Evolutionary conservation across 2,113 vertebrate species (phyloP).

Genomic region (Salvelinus alpinus): DNA sequence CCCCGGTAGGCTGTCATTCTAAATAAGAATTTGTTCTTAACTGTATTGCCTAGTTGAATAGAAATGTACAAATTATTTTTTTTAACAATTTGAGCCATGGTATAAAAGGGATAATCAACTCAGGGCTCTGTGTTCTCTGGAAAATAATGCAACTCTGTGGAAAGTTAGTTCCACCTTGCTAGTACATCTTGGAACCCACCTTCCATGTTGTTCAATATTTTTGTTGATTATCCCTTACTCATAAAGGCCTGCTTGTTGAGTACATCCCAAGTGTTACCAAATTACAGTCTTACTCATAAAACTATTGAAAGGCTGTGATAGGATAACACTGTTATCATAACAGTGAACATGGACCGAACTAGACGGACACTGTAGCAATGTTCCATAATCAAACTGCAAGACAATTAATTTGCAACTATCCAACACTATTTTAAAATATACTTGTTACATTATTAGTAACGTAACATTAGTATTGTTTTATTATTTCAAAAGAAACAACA

Average conservation of each 20-base stretch:
- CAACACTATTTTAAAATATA: background rate
- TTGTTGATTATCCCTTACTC: background rate
- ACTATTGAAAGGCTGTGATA: background rate
- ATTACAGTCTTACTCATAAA: background rate
- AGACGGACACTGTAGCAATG: background rate
- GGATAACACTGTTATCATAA: too few relatives aligned
- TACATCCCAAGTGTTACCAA: background rate
- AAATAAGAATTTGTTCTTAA: too few relatives aligned
- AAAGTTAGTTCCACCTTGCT: too few relatives aligned
- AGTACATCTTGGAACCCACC: too few relatives aligned
- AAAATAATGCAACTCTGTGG: too few relatives aligned
- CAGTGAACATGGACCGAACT: background rate
- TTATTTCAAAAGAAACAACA: constrained; percentile 6
- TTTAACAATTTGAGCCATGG: too few relatives aligned
- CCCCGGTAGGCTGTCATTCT: too few relatives aligned
- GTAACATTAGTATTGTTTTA: background rate
- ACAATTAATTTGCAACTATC: background rate
- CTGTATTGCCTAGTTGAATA: too few relatives aligned
- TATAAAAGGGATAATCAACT: too few relatives aligned
- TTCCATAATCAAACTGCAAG: background rate
- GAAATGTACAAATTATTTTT: too few relatives aligned
- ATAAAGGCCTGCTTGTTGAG: background rate
- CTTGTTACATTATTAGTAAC: background rate
- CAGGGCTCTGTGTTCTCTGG: too few relatives aligned
- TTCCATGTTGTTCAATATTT: too few relatives aligned